Percentiles rank a stretch among this genome's conserved stretches.
Evolutionary conservation across 2,888 invertebrate species (phyloP).

Genomic region (Phengaris arion): DNA sequence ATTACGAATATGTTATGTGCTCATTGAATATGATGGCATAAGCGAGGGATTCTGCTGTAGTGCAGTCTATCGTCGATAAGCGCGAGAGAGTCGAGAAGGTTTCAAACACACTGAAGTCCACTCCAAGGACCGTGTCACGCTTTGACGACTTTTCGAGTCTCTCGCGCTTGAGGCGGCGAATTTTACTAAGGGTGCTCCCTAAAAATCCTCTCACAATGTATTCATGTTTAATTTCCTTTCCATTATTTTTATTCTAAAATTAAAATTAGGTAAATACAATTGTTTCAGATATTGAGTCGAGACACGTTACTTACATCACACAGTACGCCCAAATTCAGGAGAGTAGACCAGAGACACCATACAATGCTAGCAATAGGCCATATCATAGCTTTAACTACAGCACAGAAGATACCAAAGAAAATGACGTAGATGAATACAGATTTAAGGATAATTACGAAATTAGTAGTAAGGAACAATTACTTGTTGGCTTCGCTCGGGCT

Average conservation of each 20-base stretch:
- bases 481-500: conserved; percentile 66
- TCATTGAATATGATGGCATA: conserved; percentile 11
- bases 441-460: conserved; percentile 39
- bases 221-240: too few relatives aligned
- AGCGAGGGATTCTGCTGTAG: too few relatives aligned
- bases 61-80: too few relatives aligned
- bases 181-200: too few relatives aligned
- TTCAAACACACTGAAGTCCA: too few relatives aligned
- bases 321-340: conserved; percentile 57
- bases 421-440: conserved; percentile 48
- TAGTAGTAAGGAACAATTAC: conserved; percentile 44
- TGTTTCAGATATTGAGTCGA: conserved; percentile 55
- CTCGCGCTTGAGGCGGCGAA: too few relatives aligned
- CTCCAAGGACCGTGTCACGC: too few relatives aligned
- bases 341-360: conserved; percentile 31
- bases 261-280: neutral
- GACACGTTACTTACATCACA: conserved; percentile 57
- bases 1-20: conserved; percentile 31
- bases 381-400: conserved; percentile 38
- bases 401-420: conserved; percentile 46
- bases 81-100: too few relatives aligned
- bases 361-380: conserved; percentile 43
- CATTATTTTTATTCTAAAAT: too few relatives aligned
- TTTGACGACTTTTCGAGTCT: too few relatives aligned
- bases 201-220: too few relatives aligned